Evolutionary conservation across 2,888 invertebrate genomes (phyloP), one percentile per base, ranked within the genome.

Genomic region (Ephialtes manifestator): DNA sequence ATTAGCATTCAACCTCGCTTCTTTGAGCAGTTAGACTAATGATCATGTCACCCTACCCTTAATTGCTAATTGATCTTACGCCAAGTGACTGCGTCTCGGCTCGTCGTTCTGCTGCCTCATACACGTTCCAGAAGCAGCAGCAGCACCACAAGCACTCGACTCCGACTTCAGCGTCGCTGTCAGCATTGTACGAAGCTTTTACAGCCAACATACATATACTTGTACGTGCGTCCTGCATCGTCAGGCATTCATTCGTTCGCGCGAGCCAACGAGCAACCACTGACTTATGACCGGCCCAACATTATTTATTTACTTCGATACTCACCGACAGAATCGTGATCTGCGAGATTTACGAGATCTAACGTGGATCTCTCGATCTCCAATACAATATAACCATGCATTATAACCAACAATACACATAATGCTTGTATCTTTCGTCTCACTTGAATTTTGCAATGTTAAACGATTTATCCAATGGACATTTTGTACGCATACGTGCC

Each of bases 51-150:
- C 88, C 86, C 85, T 60, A 78, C 83, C 87, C 88, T 92, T 91
- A 91, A 91, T 92, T 92, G 89, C 92, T 92, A 91, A 92, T 92
- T 92, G 92, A 90, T 90, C 88, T 89, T 87, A 87, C 88, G 89
- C 88, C 88, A 81, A 86, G 87, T 87, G 77, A 74, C 84, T 76
- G 76, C 51, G 68, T 68, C n/a, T 60, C 77, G 72, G 78, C 78
- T 70, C 63, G 46, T 63, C 31, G 74, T 60, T n/a, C 31, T 53
- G 31, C 70, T 15, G 24, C 3, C 72, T 39, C 55, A 24, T 43
- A 24, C 28, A 70, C 51, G 70, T 28, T 51, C 51, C 46, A 7
- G 13, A 51, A 10, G 24, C 24, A 18, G 8, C 51, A 28, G 8
- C 53, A 48, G 8, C 31, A 18, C 70, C 51, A 28, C 10, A 35